Base-by-base conservation (phyloP, 2,888 invertebrate genomes). In the Aproaerema taeniolella region DNA sequence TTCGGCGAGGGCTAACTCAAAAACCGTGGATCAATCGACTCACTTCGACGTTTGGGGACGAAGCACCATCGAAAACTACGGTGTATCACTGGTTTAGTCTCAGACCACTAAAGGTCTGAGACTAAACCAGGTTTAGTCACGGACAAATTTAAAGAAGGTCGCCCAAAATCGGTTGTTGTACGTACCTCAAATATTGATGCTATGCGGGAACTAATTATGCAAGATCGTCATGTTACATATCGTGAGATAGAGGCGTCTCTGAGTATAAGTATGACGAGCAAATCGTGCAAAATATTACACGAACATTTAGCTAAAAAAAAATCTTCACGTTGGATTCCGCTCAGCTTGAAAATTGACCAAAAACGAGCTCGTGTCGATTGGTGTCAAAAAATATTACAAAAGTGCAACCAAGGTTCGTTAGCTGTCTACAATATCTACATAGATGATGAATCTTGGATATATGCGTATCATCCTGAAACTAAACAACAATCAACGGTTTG, bases 351-450 rank as follows among this genome's bases (percentile, higher is more conserved):
- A 47, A 49, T 40, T 38, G 47, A 45, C 49, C 50, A 52, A 57
- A 55, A 55, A 49, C 46, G 50, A 41, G 46, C 48, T 48, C 51
- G 46, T 48, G 49, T 53, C 28, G 41, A 55, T 57, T 55, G 53
- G 50, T 52, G 40, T 26, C 48, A 47, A 38, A 41, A 50, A 53
- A 46, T 49, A 29, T 29, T n/a, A 26, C 10, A 12, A 11, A 29
- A 29, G 9, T 8, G 9, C 12, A 29, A 12, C 12, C 5, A 2
- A 6, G 29, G 43, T 34, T 52, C 47, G 42, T 49, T 53, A 46
- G 16, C 34, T 17, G 45, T 43, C 10, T 29, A 29, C 12, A 40
- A 49, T 35, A 53, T 54, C 41, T 29, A 28, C 4, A 47, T 45
- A 47, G 42, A 46, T 42, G 46, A 52, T 30, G 49, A 52, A 46